Percentiles rank a stretch among this genome's conserved stretches.
phyloP scores from a whole-genome alignment of 2,888 invertebrate genomes.

The Bugula neritina region DNA sequence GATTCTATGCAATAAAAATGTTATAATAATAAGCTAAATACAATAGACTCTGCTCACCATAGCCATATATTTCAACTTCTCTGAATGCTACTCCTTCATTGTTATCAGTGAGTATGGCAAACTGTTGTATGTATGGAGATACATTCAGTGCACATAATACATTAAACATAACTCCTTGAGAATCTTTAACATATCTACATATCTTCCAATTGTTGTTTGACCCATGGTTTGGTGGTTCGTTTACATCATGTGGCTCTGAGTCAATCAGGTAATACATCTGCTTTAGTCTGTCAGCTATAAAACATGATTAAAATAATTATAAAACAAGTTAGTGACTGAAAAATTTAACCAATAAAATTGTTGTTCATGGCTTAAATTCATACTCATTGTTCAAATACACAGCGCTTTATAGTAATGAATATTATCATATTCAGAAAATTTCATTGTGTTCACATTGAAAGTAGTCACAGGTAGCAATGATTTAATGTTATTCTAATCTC shows the following conservation, averaged over 20 bases:
- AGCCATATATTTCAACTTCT: not conserved
- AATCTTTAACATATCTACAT: not conserved
- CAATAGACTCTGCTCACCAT: not conserved
- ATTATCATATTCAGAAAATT: no score
- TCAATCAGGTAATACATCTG: not conserved
- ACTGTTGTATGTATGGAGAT: slow-evolving; percentile 3
- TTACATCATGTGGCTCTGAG: not conserved
- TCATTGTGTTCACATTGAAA: no score
- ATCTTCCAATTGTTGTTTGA: not conserved
- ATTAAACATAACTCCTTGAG: not conserved
- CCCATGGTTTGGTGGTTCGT: not conserved
- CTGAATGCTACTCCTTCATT: not conserved
- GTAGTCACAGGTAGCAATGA: no score
- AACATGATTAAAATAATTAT: not conserved
- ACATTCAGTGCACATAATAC: not conserved
- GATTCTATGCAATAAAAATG: no score
- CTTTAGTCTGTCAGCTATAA: not conserved
- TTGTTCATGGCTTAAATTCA: no score
- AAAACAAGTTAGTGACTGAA: no score
- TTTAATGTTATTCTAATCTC: no score
- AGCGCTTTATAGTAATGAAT: no score
- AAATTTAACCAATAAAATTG: no score
- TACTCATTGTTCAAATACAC: no score
- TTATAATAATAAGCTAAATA: no score
- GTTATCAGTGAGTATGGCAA: not conserved